Evolutionary conservation across 2,888 invertebrate genomes (phyloP).

Genomic region (Caenorhabditis wallacei): DNA sequence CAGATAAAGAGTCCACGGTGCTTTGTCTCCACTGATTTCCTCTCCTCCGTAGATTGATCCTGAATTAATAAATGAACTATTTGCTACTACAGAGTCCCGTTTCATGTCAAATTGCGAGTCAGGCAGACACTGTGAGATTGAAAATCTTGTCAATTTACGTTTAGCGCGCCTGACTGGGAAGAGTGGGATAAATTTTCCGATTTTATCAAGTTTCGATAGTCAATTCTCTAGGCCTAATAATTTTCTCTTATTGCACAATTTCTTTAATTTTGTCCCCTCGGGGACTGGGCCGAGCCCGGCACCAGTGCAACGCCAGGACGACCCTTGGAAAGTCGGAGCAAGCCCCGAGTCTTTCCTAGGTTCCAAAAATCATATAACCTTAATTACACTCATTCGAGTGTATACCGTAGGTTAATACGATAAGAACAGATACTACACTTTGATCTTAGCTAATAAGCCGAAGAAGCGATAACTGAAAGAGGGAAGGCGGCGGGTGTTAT

Average conservation of each 20-base stretch:
- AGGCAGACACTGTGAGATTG: no score
- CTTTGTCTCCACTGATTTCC: background rate
- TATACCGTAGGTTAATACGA: conserved; percentile 70
- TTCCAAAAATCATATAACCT: conserved; percentile 58
- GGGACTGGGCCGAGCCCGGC: conserved; percentile 49
- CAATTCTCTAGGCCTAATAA: no score
- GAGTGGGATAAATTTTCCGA: no score
- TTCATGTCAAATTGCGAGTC: no score
- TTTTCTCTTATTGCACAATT: no score
- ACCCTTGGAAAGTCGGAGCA: conserved; percentile 56
- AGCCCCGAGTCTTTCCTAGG: conserved; percentile 44
- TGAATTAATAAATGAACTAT: no score
- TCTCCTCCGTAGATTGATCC: background rate
- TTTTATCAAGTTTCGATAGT: no score
- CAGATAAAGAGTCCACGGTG: background rate
- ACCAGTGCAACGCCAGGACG: conserved; percentile 55
- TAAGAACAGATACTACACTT: conserved; percentile 70
- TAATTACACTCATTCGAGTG: conserved; percentile 66
- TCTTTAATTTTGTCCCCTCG: conserved; percentile 29
- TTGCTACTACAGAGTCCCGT: no score
- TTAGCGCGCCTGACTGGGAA: no score
- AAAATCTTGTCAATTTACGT: no score
- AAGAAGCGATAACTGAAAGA: conserved; percentile 59
- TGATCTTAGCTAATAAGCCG: conserved; percentile 70
- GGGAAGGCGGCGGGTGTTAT: background rate